These are phyloP conservation scores for Palloptera scutellata DNA, from an alignment of 2,888 invertebrate species.

Conservation along the genomic window DNA sequence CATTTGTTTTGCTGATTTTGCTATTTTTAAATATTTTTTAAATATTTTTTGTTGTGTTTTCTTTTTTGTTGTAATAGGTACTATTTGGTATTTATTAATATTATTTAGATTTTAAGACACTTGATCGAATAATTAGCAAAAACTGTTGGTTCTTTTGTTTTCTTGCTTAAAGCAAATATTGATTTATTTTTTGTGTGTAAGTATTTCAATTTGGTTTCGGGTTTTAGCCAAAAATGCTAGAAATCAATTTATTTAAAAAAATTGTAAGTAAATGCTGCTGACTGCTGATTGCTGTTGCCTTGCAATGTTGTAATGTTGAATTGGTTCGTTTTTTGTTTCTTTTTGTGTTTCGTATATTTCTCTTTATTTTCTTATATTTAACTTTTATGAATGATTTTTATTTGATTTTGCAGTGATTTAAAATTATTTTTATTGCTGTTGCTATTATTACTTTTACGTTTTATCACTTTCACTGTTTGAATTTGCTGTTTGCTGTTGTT, in stretches of 20 bases:
- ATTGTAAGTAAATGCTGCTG: too few species aligned
- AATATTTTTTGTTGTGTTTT: conserved; percentile 24
- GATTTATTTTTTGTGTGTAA: too few species aligned
- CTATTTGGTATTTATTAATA: conserved; percentile 41
- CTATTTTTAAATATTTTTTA: conserved; percentile 19
- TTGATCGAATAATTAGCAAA: conserved; percentile 47
- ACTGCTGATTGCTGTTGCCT: too few species aligned
- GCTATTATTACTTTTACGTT: conserved; percentile 35
- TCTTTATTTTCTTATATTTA: too few species aligned
- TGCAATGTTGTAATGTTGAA: too few species aligned
- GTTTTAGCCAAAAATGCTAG: too few species aligned
- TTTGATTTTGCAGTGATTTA: conserved; percentile 40
- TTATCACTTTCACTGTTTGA: conserved; percentile 39
- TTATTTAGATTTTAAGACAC: conserved; percentile 51
- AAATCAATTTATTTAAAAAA: too few species aligned
- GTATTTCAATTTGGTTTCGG: too few species aligned
- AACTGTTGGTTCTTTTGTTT: background rate
- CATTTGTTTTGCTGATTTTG: background rate
- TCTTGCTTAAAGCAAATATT: too few species aligned
- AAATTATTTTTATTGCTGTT: conserved; percentile 37
- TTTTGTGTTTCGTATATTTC: too few species aligned
- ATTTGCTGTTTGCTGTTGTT: conserved; percentile 20
- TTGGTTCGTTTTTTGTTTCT: too few species aligned
- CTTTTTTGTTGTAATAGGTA: conserved; percentile 39
- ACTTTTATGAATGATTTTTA: conserved; percentile 35